Percentiles rank a stretch among this genome's conserved stretches.
Evolutionary conservation across 2,888 invertebrate species (phyloP).

Genomic region (Thalpophila matura): DNA sequence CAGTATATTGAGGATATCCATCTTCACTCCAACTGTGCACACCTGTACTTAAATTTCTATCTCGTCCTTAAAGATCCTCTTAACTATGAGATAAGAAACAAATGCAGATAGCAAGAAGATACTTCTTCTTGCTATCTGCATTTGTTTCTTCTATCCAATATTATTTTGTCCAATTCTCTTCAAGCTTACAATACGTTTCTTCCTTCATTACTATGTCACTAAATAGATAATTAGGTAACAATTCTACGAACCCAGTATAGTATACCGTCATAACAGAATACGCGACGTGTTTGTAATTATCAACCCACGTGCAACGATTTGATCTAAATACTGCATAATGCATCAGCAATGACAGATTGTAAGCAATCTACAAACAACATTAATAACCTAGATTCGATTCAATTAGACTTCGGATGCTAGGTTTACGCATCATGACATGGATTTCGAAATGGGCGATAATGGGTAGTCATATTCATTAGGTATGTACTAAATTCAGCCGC

Average conservation of each 20-base stretch:
- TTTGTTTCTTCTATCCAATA: no score
- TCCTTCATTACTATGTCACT: constrained; percentile 6
- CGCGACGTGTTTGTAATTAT: constrained; percentile 43
- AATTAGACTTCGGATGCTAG: not conserved
- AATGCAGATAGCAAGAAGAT: no score
- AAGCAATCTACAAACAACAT: constrained; percentile 25
- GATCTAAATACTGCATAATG: constrained; percentile 54
- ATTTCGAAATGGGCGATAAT: not conserved
- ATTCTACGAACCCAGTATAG: not conserved
- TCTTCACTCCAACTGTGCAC: no score
- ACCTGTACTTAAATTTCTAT: no score
- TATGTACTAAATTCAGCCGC: no score
- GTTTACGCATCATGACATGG: not conserved
- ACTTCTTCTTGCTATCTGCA: no score
- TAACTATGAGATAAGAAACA: no score
- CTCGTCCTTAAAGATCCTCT: not conserved
- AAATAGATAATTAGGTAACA: not conserved
- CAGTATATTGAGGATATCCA: no score
- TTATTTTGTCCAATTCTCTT: no score
- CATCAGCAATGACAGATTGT: constrained; percentile 47
- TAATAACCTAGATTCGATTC: constrained; percentile 37
- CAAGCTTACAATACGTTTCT: not conserved
- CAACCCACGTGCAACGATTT: constrained; percentile 30
- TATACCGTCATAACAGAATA: constrained; percentile 2
- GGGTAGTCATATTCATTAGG: not conserved